Base-by-base conservation (phyloP, 2,113 vertebrate species). In the Rhabdomys dilectus region DNA sequence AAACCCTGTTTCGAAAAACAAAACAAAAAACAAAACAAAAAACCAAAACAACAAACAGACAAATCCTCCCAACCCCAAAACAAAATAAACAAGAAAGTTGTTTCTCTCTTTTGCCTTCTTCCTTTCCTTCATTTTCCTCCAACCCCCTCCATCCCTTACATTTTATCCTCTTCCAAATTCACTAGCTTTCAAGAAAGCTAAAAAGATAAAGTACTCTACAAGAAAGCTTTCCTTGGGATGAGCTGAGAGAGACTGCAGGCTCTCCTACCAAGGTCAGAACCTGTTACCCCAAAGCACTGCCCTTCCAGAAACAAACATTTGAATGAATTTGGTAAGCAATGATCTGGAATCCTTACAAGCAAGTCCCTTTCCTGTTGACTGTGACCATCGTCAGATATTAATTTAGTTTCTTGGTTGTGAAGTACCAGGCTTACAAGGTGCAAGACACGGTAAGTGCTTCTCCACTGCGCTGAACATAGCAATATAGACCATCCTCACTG, bases 121-220 rank as follows among this genome's bases (percentile, higher is more conserved):
- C 70, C 8, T 29, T 70, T 13, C 51, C 19, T 45, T 36, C n/a
- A 29, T 75, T 58, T 10, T 10, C 39, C 68, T 24, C 22, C 39
- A 64, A 29, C 3, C 19, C 22, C 39, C 21, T 26, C 16, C 19
- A 24, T 75, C 11, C 22, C 39, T 4, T 72, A n/a, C 68, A 72
- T 36, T n/a, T 72, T 70, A 72, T 72, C 17, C 36, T 84, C 68
- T 34, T 76, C 60, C 84, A 70, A 82, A 91, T 70, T n/a, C 66
- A 51, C 17, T 78, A 26, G 58, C 42, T 96, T 96, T n/a, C 64
- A 64, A 58, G 78, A 91, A 93, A 91, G 10, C 3, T 13, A 81
- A 96, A 68, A 62, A 56, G 45, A 62, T 88, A 80, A 92, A 87
- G 81, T 77, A 77, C 15, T 72, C 11, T n/a, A 72, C 60, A 21